These are phyloP conservation scores for Odocoileus hemionus DNA, from an alignment of 2,113 vertebrate species.

Conservation along the genomic window DNA sequence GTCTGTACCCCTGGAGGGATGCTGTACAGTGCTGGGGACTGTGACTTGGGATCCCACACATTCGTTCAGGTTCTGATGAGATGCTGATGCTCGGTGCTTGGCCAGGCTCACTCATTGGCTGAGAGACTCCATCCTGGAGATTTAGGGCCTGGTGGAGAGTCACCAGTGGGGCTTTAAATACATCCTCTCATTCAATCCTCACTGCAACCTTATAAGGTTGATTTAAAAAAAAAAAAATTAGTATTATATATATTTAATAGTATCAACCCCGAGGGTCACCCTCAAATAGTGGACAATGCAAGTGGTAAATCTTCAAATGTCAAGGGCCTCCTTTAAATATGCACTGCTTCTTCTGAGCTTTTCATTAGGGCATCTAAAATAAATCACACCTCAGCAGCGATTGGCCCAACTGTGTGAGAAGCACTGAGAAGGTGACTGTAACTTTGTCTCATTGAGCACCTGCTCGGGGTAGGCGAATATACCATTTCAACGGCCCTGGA, in stretches of 20 bases:
- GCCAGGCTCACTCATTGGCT: background rate
- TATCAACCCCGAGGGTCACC: background rate
- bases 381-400: background rate
- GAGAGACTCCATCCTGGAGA: background rate
- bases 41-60: background rate
- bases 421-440: background rate
- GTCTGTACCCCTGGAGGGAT: background rate
- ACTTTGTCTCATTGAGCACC: background rate
- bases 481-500: background rate
- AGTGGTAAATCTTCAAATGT: background rate
- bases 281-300: background rate
- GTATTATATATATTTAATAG: background rate
- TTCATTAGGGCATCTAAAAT: background rate
- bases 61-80: background rate
- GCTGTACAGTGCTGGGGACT: background rate
- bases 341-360: background rate
- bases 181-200: background rate
- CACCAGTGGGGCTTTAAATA: background rate
- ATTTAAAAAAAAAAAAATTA: background rate
- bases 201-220: background rate
- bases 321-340: background rate
- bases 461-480: background rate
- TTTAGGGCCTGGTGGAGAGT: background rate
- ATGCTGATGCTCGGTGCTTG: rapidly evolving
- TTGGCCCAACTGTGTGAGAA: background rate